Evolutionary conservation across 1,140 invertebrate genomes (phyloP).

Genomic region (Drosophila kanapiae): DNA sequence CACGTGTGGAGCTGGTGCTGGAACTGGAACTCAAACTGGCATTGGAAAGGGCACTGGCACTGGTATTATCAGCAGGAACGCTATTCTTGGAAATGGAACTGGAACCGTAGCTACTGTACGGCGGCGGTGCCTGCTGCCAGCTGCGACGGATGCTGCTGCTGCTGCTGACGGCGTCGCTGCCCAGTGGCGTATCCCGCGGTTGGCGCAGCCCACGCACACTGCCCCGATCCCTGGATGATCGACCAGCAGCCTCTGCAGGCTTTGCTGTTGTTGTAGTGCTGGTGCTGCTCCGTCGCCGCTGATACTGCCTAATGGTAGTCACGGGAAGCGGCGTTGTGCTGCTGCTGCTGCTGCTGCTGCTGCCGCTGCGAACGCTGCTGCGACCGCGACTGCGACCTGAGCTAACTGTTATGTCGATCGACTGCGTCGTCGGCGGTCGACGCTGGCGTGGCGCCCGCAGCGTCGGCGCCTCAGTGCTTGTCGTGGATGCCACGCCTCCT

Average conservation of each 20-base stretch:
- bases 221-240: slow-evolving; percentile 37
- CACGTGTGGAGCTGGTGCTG: slow-evolving; percentile 7
- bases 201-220: slow-evolving; percentile 54
- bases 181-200: slow-evolving; percentile 59
- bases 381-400: slow-evolving; percentile 34
- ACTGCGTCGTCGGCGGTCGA: slow-evolving; percentile 66
- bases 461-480: slow-evolving; percentile 68
- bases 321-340: slow-evolving; percentile 19
- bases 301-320: slow-evolving; percentile 15
- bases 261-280: slow-evolving; percentile 31
- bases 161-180: slow-evolving; percentile 3
- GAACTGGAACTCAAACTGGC: background rate
- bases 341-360: slow-evolving; percentile 16
- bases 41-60: background rate
- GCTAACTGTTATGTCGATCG: slow-evolving; percentile 41
- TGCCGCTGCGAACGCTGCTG: slow-evolving; percentile 21
- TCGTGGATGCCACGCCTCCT: slow-evolving; percentile 46
- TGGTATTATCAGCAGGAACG: background rate
- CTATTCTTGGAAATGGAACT: slow-evolving; percentile 1
- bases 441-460: slow-evolving; percentile 71
- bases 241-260: background rate
- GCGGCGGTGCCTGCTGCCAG: slow-evolving; percentile 36
- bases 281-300: slow-evolving; percentile 30
- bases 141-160: slow-evolving; percentile 22
- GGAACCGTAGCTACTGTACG: background rate